Evolutionary conservation across 2,113 vertebrate genomes (phyloP).

Genomic region (Plestiodon gilberti): DNA sequence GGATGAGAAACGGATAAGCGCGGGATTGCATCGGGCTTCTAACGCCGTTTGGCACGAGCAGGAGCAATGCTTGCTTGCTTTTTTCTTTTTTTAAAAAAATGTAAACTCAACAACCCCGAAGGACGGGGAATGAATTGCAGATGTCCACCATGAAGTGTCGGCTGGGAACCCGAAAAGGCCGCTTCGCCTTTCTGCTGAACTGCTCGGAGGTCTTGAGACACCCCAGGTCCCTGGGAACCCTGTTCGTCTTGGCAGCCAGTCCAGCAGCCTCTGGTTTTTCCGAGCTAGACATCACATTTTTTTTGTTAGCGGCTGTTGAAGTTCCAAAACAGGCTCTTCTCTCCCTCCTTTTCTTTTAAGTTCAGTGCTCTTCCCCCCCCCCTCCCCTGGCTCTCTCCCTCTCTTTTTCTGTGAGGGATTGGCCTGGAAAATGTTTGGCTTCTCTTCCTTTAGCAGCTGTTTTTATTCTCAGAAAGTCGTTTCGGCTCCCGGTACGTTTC

Average conservation of each 20-base stretch:
- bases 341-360: conserved; percentile 37
- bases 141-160: conserved; percentile 41
- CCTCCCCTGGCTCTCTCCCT: too few species aligned
- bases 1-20: conserved; percentile 48
- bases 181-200: conserved; percentile 45
- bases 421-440: conserved; percentile 64
- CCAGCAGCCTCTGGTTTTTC: conserved; percentile 59
- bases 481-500: conserved; percentile 50
- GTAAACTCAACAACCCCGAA: conserved; percentile 21
- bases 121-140: conserved; percentile 42
- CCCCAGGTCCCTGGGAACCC: conserved; percentile 64
- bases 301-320: conserved; percentile 46
- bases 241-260: conserved; percentile 40
- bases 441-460: conserved; percentile 65
- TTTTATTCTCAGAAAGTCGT: conserved; percentile 62
- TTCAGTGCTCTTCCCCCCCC: not conserved
- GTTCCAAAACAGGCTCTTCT: conserved; percentile 57
- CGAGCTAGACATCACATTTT: conserved; percentile 52
- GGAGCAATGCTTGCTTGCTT: not conserved
- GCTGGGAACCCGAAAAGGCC: conserved; percentile 50
- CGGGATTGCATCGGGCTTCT: conserved; percentile 25
- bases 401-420: conserved; percentile 8
- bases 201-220: conserved; percentile 55
- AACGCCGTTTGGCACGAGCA: conserved; percentile 32
- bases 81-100: conserved; percentile 35